Evolutionary conservation across 2,797 vertebrate species (phyloP), one percentile per base, ranked within the genome.

Genomic region (Mus spretus): DNA sequence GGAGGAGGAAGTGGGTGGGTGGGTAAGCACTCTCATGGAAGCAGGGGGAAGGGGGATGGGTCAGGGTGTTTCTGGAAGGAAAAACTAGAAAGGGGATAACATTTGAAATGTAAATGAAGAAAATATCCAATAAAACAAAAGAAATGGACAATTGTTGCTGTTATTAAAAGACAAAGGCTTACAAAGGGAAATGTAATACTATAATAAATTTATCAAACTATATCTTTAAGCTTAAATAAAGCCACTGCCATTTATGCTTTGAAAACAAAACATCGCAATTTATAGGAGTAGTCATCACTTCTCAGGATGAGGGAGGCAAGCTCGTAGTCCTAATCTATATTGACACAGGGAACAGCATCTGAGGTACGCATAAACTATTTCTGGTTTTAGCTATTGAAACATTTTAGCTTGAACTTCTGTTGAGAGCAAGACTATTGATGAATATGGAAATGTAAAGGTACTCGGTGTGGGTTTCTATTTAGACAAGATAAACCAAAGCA

Each of bases 311-410:
- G 20, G 50, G 44, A 61, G 19, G 34, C 4, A 44, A 26, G 37
- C 31, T 44, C 72, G 24, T 26, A 77, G 31, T 96, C 91, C 67
- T 28, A 6, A 2, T 78, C 6, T 40, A 40, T 40, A 0, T 1
- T 82, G 31, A 87, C 37, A 63, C 81, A 86, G 86, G 14, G 26
- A 10, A 53, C 17, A 91, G n/a, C 84, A 72, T 63, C 80, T 82
- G 95, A 89, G 10, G 31, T 34, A 0, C 1, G 53, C 13, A 89
- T 63, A 44, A 37, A 26, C 78, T 90, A 0, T n/a, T 96, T 97
- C 90, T 96, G 83, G 20, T 79, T 78, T 20, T 24, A 96, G 11
- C 79, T 80, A 74, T 89, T 91, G 22, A 77, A 98, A 80, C 40
- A 31, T 17, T 34, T 97, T 77, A 59, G 55, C 88, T 91, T 96